Percentiles rank a stretch among this genome's conserved stretches.
Evolutionary conservation across 2,797 vertebrate genomes (phyloP).

Genomic region (Helarctos malayanus): DNA sequence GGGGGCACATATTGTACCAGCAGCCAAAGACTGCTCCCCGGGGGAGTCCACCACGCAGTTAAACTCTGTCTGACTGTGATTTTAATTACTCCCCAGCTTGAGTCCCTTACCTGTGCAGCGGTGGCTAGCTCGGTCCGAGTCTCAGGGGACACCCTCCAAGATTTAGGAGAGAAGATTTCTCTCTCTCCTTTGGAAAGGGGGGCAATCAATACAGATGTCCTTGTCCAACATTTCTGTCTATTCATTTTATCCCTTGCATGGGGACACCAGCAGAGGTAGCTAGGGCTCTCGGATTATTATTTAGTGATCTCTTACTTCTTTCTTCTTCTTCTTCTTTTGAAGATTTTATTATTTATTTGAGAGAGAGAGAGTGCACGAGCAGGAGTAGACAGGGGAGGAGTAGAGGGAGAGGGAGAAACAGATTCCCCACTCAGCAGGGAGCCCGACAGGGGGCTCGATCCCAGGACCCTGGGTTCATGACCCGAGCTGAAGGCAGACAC

Average conservation of each 20-base stretch:
- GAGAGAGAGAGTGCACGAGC: background rate
- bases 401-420: background rate
- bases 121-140: background rate
- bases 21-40: background rate
- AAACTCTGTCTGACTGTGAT: background rate
- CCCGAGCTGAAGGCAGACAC: background rate
- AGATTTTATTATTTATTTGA: background rate
- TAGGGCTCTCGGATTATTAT: background rate
- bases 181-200: background rate
- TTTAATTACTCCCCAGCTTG: background rate
- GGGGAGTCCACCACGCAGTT: background rate
- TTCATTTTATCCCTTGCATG: background rate
- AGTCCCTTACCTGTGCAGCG: background rate
- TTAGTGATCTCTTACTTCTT: background rate
- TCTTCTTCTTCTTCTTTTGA: background rate
- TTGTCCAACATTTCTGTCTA: background rate
- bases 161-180: constrained; percentile 8
- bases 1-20: background rate
- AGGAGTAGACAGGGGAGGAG: background rate
- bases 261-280: background rate
- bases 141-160: background rate
- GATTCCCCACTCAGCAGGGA: background rate
- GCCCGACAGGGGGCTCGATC: background rate
- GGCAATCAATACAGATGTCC: background rate
- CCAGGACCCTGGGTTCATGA: background rate